Conservation (phyloP, 2,888 invertebrate genomes). For the Meandrusa payeni region DNA sequence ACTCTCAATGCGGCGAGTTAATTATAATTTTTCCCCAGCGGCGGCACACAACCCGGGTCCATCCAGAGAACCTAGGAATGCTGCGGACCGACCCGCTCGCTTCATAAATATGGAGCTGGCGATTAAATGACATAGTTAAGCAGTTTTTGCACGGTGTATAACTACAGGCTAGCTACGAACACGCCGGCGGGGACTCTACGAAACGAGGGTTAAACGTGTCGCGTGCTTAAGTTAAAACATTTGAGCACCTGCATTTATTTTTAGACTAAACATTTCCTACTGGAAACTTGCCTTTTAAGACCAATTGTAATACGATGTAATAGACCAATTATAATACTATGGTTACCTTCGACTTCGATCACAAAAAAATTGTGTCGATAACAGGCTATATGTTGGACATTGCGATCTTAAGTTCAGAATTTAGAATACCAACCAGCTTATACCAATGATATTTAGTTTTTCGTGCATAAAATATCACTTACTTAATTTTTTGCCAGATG, state of each 20-base stretch:
- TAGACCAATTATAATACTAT: too few relatives aligned
- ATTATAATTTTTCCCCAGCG: conserved; percentile 29
- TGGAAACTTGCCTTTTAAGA: too few relatives aligned
- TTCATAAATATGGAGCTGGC: conserved; percentile 73
- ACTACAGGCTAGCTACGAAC: not conserved
- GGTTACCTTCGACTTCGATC: too few relatives aligned
- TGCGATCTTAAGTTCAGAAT: too few relatives aligned
- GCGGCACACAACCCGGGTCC: conserved; percentile 25
- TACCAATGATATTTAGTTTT: too few relatives aligned
- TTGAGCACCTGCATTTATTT: conserved; percentile 1
- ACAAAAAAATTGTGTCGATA: too few relatives aligned
- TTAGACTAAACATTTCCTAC: not conserved
- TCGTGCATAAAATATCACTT: too few relatives aligned
- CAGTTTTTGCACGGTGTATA: conserved; percentile 44
- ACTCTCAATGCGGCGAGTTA: conserved; percentile 8
- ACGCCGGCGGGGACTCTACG: conserved; percentile 1
- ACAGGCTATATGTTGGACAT: too few relatives aligned
- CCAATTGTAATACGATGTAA: too few relatives aligned
- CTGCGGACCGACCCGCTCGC: conserved; percentile 51
- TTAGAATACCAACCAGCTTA: too few relatives aligned
- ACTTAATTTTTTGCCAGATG: too few relatives aligned
- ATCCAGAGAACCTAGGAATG: conserved; percentile 59
- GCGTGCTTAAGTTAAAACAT: conserved; percentile 4
- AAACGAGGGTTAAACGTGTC: conserved; percentile 30
- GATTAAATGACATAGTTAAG: conserved; percentile 58